Evolutionary conservation across 92 coral and sea anemone species (phyloP).

Genomic region (Plumapathes pennacea): DNA sequence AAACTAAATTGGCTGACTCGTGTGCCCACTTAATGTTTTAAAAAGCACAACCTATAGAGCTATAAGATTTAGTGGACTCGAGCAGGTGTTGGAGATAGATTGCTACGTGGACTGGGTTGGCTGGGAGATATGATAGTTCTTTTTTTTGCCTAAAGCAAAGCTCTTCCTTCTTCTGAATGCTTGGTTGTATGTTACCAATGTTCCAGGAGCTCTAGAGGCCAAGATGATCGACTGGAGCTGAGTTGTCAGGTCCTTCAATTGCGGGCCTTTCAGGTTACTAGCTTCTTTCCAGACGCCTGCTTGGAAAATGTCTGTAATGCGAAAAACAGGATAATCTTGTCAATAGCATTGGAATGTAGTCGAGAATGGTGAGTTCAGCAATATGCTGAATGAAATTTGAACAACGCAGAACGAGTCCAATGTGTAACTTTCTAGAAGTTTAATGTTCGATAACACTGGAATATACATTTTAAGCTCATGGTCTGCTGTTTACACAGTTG

Average conservation of each 20-base stretch:
- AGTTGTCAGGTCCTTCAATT: neutral
- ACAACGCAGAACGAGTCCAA: too few species aligned
- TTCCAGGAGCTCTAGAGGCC: conserved; percentile 36
- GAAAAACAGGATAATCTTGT: neutral
- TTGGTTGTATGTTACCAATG: conserved; percentile 3
- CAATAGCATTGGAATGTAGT: neutral
- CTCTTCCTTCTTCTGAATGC: conserved; percentile 34
- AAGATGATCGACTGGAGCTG: conserved; percentile 11
- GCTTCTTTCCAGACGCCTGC: conserved; percentile 11
- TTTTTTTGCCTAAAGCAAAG: conserved; percentile 10
- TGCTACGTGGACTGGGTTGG: conserved; percentile 25
- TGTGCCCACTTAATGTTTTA: conserved; percentile 42
- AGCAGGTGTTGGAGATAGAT: conserved; percentile 26
- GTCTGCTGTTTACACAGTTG: too few species aligned
- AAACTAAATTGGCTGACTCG: conserved; percentile 2
- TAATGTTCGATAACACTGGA: too few species aligned
- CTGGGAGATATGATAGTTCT: conserved; percentile 6
- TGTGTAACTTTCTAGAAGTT: too few species aligned
- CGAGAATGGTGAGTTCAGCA: too few species aligned
- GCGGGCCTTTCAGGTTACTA: neutral
- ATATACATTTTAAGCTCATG: too few species aligned
- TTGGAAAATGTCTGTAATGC: conserved; percentile 2
- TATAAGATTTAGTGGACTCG: conserved; percentile 22
- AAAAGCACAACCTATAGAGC: conserved; percentile 38
- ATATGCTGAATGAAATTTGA: too few species aligned